Conservation (phyloP, 1,140 invertebrate species). For the Heliconius melpomene region DNA sequence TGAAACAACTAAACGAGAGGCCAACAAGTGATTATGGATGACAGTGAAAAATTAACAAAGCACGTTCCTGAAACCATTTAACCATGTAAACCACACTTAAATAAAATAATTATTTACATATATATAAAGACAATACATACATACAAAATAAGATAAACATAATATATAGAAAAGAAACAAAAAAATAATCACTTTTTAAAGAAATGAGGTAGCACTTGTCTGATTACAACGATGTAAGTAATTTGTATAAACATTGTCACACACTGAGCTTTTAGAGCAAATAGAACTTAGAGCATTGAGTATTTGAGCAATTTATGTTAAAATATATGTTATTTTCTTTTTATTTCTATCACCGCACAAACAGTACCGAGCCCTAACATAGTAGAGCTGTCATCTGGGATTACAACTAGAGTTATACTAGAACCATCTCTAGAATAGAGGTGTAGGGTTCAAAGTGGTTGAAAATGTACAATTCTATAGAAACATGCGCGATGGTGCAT, state of each 20-base stretch:
- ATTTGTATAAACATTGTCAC: constrained; percentile 33
- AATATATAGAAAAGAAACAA: constrained; percentile 7
- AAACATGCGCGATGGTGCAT: constrained; percentile 77
- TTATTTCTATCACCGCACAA: constrained; percentile 53
- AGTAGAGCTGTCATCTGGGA: constrained; percentile 67
- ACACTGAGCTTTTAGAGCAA: constrained; percentile 7
- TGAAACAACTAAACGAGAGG: neutral
- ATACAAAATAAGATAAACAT: constrained; percentile 7
- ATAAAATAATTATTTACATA: neutral
- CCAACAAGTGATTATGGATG: constrained; percentile 7
- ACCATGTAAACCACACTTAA: neutral
- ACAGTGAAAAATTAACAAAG: constrained; percentile 9
- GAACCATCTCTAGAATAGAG: constrained; percentile 27
- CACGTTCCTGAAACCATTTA: neutral
- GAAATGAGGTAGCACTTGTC: constrained; percentile 30
- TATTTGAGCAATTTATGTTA: constrained; percentile 38
- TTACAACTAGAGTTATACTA: constrained; percentile 17
- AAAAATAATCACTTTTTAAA: constrained; percentile 31
- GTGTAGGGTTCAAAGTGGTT: constrained; percentile 40
- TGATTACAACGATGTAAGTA: constrained; percentile 22
- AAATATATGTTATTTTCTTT: constrained; percentile 38
- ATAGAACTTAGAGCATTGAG: neutral
- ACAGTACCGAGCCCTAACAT: constrained; percentile 61
- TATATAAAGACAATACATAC: neutral
- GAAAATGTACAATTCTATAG: constrained; percentile 31